Percentiles rank a stretch among this genome's conserved stretches.
phyloP scores from a whole-genome alignment of 2,888 invertebrate genomes.

The Aphidius colemani region DNA sequence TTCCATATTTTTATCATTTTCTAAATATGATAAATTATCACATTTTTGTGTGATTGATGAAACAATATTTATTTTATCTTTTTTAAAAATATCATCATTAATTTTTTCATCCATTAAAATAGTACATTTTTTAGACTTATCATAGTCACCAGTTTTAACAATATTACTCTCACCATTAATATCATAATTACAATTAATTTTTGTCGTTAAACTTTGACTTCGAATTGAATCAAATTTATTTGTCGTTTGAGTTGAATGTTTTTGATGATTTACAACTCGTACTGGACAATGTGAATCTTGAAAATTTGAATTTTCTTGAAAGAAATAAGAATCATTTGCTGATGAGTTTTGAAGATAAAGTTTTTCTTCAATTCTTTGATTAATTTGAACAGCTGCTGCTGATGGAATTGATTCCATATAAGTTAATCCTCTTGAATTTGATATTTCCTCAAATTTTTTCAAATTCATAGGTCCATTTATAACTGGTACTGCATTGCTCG shows the following conservation, averaged over 20 bases:
- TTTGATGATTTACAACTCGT: slow-evolving; percentile 21
- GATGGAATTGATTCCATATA: slow-evolving; percentile 53
- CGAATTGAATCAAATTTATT: slow-evolving; percentile 20
- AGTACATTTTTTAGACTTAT: slow-evolving; percentile 6
- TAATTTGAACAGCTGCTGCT: slow-evolving; percentile 52
- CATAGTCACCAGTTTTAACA: slow-evolving; percentile 3
- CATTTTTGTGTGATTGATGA: slow-evolving; percentile 40
- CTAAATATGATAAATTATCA: background rate
- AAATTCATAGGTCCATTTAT: slow-evolving; percentile 62
- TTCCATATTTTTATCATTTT: slow-evolving; percentile 9
- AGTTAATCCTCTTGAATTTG: slow-evolving; percentile 47
- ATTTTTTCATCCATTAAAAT: slow-evolving; percentile 15
- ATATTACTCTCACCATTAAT: background rate
- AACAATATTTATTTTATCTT: slow-evolving; percentile 35
- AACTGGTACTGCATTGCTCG: slow-evolving; percentile 58
- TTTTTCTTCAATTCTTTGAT: slow-evolving; percentile 54
- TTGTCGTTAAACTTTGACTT: background rate
- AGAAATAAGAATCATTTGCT: slow-evolving; percentile 46
- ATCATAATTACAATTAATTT: background rate
- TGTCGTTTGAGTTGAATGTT: slow-evolving; percentile 23
- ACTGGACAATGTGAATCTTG: slow-evolving; percentile 29
- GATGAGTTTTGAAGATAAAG: slow-evolving; percentile 47
- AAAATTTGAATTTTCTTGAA: slow-evolving; percentile 31
- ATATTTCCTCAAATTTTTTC: slow-evolving; percentile 36
- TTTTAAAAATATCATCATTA: slow-evolving; percentile 11